Base-by-base conservation (phyloP, 2,113 vertebrate genomes). In the Mesoclemmys tuberculata region DNA sequence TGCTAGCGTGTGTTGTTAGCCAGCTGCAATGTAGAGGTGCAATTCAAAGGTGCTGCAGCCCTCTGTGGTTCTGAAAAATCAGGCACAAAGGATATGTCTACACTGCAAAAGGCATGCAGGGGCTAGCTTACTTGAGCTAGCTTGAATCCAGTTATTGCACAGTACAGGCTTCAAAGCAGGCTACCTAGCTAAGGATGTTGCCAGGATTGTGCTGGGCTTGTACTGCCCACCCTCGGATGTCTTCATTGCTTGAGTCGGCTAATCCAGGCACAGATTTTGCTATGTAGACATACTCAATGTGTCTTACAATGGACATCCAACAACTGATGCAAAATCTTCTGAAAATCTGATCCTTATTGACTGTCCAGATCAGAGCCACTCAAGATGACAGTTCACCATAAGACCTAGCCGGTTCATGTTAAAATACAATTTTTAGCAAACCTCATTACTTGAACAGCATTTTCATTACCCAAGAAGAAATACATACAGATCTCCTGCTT, bases 401-500 rank as follows among this genome's bases (percentile, higher is more conserved):
- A 64, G 81, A 97, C 90, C 74, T 74, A 89, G 74, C 74, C 74
- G 82, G 77, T 88, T 90, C 18, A 41, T 84, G n/a, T 64, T 44
- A 27, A 71, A 93, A 61, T 26, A 88, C 78, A 95, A 44, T 77
- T 38, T n/a, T 52, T 52, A 95, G 52, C 10, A 87, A 56, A 90
- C 81, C 22, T 80, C 44, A 21, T 90, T 85, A 74, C 49, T 96
- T 90, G n/a, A 95, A 82, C 44, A n/a, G 41, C 81, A 44, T 11
- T 95, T 75, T 46, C 90, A 93, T 87, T 49, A 54, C 81, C 88
- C 84, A 94, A 93, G 90, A 38, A 71, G 21, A 85, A 80, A 46
- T 90, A 80, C 77, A 82, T 9, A 41, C 77, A 77, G 82, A 90
- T 95, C 91, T 86, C 55, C 91, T 93, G 80, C 88, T 96, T 95